Percentiles rank a stretch among this genome's conserved stretches.
phyloP scores from a whole-genome alignment of 2,888 invertebrate species.

The Cataglyphis livida region DNA sequence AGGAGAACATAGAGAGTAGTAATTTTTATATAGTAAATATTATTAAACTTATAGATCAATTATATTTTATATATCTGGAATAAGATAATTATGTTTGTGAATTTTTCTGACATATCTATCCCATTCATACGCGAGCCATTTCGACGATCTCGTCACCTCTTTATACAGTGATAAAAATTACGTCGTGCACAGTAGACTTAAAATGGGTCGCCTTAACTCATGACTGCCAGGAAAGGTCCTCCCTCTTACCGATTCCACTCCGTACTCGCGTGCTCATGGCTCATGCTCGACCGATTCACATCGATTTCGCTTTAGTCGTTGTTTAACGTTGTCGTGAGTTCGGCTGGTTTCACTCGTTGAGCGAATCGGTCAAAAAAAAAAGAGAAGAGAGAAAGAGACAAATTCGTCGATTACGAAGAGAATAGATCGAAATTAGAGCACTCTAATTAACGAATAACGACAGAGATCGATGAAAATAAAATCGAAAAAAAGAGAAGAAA shows the following conservation, averaged over 20 bases:
- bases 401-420: background rate
- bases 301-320: constrained; percentile 69
- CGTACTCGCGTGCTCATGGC: constrained; percentile 31
- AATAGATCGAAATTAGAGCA: background rate
- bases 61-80: background rate
- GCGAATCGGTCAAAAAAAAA: background rate
- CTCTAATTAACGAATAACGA: background rate
- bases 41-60: background rate
- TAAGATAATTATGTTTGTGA: background rate
- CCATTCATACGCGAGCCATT: background rate
- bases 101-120: background rate
- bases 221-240: constrained; percentile 45
- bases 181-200: background rate
- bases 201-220: constrained; percentile 20
- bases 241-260: constrained; percentile 55
- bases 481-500: background rate
- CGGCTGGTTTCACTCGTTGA: constrained; percentile 16
- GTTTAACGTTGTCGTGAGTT: constrained; percentile 63
- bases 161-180: background rate
- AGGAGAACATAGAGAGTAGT: background rate
- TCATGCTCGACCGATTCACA: constrained; percentile 46
- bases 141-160: background rate
- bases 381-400: background rate
- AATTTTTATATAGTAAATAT: background rate
- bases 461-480: background rate